Conservation (phyloP, 2,888 invertebrate genomes). For the Cerceris rybyensis region DNA sequence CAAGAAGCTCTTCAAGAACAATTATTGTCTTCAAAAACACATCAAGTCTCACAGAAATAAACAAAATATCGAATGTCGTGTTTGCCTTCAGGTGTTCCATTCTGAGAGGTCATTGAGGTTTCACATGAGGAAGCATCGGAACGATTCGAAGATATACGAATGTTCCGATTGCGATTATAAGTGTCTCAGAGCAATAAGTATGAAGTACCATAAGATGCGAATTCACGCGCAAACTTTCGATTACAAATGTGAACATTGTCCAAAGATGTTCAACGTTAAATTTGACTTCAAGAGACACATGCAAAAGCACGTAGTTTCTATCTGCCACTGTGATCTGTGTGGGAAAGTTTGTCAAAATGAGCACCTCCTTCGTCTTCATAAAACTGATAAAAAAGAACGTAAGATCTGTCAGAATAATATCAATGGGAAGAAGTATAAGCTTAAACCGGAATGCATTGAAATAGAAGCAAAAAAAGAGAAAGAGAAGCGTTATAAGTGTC, state of each 20-base stretch:
- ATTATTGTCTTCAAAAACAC: slow-evolving; percentile 5
- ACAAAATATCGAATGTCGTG: slow-evolving; percentile 8
- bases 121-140: slow-evolving; percentile 11
- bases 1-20: slow-evolving; percentile 3
- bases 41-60: slow-evolving; percentile 1
- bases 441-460: neutral
- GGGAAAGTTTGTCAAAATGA: slow-evolving; percentile 12
- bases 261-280: slow-evolving; percentile 16
- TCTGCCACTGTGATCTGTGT: slow-evolving; percentile 18
- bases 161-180: slow-evolving; percentile 36
- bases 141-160: neutral
- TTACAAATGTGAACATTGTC: slow-evolving; percentile 23
- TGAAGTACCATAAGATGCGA: slow-evolving; percentile 24
- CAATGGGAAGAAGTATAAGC: neutral
- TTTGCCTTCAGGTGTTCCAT: slow-evolving; percentile 21
- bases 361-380: slow-evolving; percentile 15
- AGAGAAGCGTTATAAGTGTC: slow-evolving; percentile 19
- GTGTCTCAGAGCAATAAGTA: neutral
- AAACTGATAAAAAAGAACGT: neutral
- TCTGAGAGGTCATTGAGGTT: neutral
- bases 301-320: neutral
- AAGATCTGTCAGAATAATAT: neutral
- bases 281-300: slow-evolving; percentile 9
- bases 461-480: neutral
- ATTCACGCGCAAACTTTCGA: slow-evolving; percentile 5